Base-by-base conservation (phyloP, 2,113 vertebrate genomes). In the Nerophis lumbriciformis region DNA sequence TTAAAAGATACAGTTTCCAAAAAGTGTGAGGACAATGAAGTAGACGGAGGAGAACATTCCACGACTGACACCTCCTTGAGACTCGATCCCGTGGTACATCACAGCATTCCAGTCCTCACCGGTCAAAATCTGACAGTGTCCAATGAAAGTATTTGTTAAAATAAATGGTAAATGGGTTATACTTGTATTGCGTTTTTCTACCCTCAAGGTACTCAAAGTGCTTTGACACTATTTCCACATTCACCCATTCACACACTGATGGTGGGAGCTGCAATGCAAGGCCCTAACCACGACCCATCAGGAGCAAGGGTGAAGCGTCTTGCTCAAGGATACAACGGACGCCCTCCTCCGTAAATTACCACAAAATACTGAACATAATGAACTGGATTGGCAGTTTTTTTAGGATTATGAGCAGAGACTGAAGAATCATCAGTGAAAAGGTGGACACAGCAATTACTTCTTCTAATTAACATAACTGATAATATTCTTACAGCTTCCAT, bases 91-190 rank as follows among this genome's bases (percentile, higher is more conserved):
- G 0, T 96, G 95, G 75, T 99, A 99, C 97, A 98, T 99, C 51
- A 99, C 97, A 0, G 92, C 95, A 0, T 99, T 99, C 97, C 97
- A 99, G 88, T 99, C 96, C 45, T 99, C 97, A 1, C 97, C 96
- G 0, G 97, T 98, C 82, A 98, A 90, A 83, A 99, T 96, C 97
- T 98, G 74, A 77, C 66, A 14, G 45, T 21, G 61, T 67, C 59
- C 2, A 2, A 28, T 2, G 19, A 19, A 19, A 19, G 19, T 19
- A 19, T 19, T 19, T 19, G 19, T 19, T 19, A 19, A 19, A 19
- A 19, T 19, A 19, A 19, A 19, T 19, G 19, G 19, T 28, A 28
- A 28, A 28, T 3, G 7, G 50, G 7, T 50, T 38, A 48, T 37
- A 64, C 42, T 28, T 28, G 28, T 28, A 28, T 28, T 3, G 2